A percentile compares a stretch with the other conserved stretches of the same genome.
Evolutionary conservation across 2,797 vertebrate genomes (phyloP).

Genomic region (Pantherophis vulpinus): DNA sequence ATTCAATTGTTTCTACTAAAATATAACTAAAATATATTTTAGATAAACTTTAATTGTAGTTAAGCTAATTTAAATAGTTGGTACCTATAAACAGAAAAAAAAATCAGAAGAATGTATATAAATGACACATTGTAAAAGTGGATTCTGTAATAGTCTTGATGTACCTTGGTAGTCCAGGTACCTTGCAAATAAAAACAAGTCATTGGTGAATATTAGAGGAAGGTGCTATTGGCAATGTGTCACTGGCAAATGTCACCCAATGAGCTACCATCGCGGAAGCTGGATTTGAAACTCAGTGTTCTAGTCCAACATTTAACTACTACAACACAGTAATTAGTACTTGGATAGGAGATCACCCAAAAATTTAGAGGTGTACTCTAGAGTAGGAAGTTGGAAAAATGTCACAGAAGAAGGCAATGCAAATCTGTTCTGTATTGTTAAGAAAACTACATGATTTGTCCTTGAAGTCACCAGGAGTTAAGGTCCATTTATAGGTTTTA

Average conservation of each 20-base stretch:
- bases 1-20: neutral
- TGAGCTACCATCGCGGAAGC: neutral
- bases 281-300: neutral
- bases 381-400: neutral
- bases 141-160: neutral
- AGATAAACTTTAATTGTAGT: neutral
- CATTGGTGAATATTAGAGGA: neutral
- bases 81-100: neutral
- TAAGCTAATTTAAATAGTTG: neutral
- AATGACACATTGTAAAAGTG: neutral
- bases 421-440: neutral
- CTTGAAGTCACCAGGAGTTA: neutral
- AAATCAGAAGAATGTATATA: neutral
- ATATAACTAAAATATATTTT: neutral
- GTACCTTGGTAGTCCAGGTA: neutral
- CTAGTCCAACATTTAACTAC: neutral
- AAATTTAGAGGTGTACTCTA: neutral
- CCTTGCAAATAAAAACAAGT: neutral
- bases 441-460: neutral
- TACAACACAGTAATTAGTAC: neutral
- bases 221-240: neutral
- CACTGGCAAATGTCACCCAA: neutral
- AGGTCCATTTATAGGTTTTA: neutral
- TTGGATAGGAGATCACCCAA: neutral
- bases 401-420: neutral